Conservation (phyloP, 2,888 invertebrate genomes). For the Pheosia gnoma region DNA sequence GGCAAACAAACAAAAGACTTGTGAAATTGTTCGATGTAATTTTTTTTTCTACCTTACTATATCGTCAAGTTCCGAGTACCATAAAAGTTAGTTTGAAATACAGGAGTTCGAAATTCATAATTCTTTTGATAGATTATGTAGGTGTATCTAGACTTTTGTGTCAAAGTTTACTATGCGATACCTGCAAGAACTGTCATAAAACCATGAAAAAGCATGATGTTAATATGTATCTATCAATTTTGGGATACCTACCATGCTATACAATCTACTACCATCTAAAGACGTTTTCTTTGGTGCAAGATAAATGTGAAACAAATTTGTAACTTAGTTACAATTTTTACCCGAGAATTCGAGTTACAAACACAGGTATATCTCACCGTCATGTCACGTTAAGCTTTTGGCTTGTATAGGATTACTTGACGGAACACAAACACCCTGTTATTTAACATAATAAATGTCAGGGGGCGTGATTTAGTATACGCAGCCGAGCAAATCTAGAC, state of each 20-base stretch:
- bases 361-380: conserved; percentile 44
- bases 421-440: conserved; percentile 47
- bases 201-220: too few species aligned
- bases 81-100: neutral
- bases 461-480: conserved; percentile 45
- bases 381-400: conserved; percentile 42
- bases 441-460: conserved; percentile 52
- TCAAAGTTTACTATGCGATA: conserved; percentile 12
- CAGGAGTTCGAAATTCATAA: neutral
- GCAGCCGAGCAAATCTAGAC: conserved; percentile 33
- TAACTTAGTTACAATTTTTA: neutral
- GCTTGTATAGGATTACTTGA: conserved; percentile 49
- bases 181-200: too few species aligned
- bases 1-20: conserved; percentile 52
- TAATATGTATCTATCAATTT: too few species aligned
- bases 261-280: too few species aligned
- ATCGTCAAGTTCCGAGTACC: conserved; percentile 6
- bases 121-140: neutral
- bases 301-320: neutral
- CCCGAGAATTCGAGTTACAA: conserved; percentile 44
- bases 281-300: too few species aligned
- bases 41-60: conserved; percentile 42
- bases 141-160: conserved; percentile 25
- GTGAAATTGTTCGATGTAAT: conserved; percentile 40
- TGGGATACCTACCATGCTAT: too few species aligned